Evolutionary conservation across 2,113 vertebrate genomes (phyloP).

Genomic region (Antechinus stuartii): DNA sequence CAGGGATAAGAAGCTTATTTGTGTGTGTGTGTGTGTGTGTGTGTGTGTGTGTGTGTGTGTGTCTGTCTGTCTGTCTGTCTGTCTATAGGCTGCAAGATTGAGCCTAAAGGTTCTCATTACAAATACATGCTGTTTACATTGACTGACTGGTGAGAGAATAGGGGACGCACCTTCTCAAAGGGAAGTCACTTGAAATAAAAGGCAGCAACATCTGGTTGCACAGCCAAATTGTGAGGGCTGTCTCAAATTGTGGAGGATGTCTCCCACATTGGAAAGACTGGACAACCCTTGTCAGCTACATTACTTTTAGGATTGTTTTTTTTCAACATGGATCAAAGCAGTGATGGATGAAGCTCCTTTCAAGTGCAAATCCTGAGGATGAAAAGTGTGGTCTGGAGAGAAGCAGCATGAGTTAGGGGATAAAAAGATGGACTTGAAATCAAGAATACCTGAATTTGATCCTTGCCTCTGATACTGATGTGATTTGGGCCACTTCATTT

Average conservation of each 20-base stretch:
- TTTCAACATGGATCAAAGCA: not conserved
- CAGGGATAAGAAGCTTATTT: too few relatives aligned
- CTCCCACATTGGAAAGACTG: not conserved
- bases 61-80: too few relatives aligned
- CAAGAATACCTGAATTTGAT: not conserved
- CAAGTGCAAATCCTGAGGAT: not conserved
- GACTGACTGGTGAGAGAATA: not conserved
- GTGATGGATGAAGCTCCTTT: not conserved
- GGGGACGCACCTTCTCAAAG: not conserved
- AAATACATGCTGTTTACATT: not conserved
- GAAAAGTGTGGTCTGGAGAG: not conserved
- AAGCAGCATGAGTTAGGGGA: not conserved
- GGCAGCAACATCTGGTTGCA: not conserved
- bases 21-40: too few relatives aligned
- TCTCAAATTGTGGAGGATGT: not conserved
- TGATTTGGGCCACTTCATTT: not conserved
- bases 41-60: too few relatives aligned
- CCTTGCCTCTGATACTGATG: not conserved
- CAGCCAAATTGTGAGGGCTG: not conserved
- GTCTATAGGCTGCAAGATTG: not conserved
- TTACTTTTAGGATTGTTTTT: not conserved
- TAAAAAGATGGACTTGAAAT: not conserved
- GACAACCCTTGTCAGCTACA: not conserved
- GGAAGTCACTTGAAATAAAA: not conserved
- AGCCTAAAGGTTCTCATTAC: not conserved